A percentile compares a stretch with the other conserved stretches of the same genome.
phyloP scores from a whole-genome alignment of 2,888 invertebrate species.

The Notodonta ziczac region DNA sequence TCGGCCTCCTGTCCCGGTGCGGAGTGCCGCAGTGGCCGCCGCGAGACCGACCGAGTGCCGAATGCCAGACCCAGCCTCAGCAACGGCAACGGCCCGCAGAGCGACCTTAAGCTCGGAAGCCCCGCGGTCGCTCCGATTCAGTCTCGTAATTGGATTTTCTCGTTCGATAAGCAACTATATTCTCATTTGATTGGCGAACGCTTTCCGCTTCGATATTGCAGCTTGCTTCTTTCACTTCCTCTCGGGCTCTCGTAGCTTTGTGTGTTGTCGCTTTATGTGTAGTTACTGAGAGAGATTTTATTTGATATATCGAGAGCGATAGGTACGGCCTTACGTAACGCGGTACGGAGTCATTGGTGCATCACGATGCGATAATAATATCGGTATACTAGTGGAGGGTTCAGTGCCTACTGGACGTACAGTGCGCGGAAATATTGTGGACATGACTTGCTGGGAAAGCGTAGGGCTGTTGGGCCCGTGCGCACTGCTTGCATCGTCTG shows the following conservation, averaged over 20 bases:
- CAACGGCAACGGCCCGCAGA: slow-evolving; percentile 66
- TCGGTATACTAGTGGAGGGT: slow-evolving; percentile 51
- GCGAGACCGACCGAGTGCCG: slow-evolving; percentile 65
- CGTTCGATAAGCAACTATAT: slow-evolving; percentile 78
- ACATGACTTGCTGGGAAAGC: slow-evolving; percentile 84
- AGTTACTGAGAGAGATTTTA: slow-evolving; percentile 45
- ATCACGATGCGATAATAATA: slow-evolving; percentile 62
- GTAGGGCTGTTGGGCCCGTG: slow-evolving; percentile 82
- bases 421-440: slow-evolving; percentile 44
- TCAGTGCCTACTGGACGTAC: slow-evolving; percentile 47
- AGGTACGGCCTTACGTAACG: slow-evolving; percentile 69
- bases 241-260: slow-evolving; percentile 61
- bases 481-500: slow-evolving; percentile 78
- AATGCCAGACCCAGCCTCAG: slow-evolving; percentile 69
- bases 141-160: slow-evolving; percentile 82
- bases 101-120: slow-evolving; percentile 76
- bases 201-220: slow-evolving; percentile 79
- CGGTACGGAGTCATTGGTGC: slow-evolving; percentile 65
- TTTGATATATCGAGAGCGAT: slow-evolving; percentile 50
- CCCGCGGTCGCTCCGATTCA: slow-evolving; percentile 81
- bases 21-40: slow-evolving; percentile 71
- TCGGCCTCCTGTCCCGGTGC: slow-evolving; percentile 56
- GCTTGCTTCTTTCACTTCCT: slow-evolving; percentile 73
- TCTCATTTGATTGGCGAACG: slow-evolving; percentile 78
- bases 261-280: slow-evolving; percentile 74